Base-by-base conservation (phyloP, 2,888 invertebrate genomes). In the Hyles lineata region DNA sequence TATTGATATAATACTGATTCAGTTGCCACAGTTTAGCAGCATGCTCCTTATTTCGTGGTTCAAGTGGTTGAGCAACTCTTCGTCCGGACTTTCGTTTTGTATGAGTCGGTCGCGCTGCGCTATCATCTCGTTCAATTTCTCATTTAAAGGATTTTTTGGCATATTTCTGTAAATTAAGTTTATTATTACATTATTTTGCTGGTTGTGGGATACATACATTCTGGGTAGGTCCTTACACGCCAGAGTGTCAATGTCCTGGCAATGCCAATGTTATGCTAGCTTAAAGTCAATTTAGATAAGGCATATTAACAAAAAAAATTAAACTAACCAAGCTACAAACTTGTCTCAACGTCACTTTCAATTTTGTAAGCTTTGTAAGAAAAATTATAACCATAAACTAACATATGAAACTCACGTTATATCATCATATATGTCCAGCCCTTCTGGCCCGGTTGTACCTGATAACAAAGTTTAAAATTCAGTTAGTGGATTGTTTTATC, bases 41-140 rank as follows among this genome's bases (percentile, higher is more conserved):
- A 95, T 85, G 70, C 86, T 91, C 75, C 94, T 86, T 76, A 96
- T 96, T 80, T 96, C 95, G 19, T 90, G 88, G 79, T 95, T 95
- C 62, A 96, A 88, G 76, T 92, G 94, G 60, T 90, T 88, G 58
- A 96, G 87, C 1, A 89, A 74, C 0, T 85, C 85, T 77, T 96
- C 95, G 62, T 96, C 93, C 0, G 92, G 93, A 3, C 82, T 89
- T 58, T 95, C 95, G n/a, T 93, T 89, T 61, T 90, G 92, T 6
- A 95, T 85, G 15, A 96, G 89, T 3, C 85, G 79, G 74, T 95
- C 95, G 2, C 95, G 91, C 79, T 95, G 92, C 5, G 91, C 89
- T 71, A 94, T 95, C 25, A 96, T 79, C 35, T 90, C 90, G 70
- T 89, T 89, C 19, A 95, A 79, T 73, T 89, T 91, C 29, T 95